phyloP scores from a whole-genome alignment of 2,888 invertebrate genomes.

The Tipula vernalis region DNA sequence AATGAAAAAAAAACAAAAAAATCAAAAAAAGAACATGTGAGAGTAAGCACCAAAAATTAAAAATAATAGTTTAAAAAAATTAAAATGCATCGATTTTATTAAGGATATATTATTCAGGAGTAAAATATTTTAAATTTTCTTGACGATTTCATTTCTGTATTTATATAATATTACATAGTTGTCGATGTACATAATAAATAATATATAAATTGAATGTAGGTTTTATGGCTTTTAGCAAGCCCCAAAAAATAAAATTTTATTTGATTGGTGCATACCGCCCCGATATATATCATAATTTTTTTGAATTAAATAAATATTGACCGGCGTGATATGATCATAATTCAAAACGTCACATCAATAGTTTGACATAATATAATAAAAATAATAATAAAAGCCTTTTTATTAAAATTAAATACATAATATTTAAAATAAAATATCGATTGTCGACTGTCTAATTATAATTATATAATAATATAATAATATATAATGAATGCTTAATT shows the following conservation, averaged over 20 bases:
- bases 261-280: not conserved
- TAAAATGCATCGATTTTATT: not conserved
- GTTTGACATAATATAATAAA: not conserved
- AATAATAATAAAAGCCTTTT: slow-evolving; percentile 6
- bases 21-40: not conserved
- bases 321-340: not conserved
- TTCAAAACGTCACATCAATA: not conserved
- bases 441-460: slow-evolving; percentile 8
- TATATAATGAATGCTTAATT: slow-evolving; percentile 5
- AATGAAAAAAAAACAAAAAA: not conserved
- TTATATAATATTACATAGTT: not conserved
- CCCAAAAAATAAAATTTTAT: not conserved
- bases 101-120: not conserved
- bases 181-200: not conserved
- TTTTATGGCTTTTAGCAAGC: not conserved
- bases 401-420: slow-evolving; percentile 4
- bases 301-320: not conserved
- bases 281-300: not conserved
- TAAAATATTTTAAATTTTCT: not conserved
- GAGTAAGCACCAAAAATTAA: not conserved
- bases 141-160: not conserved
- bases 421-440: slow-evolving; percentile 5
- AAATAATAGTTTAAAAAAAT: not conserved
- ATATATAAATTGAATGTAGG: not conserved
- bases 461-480: not conserved